Base-by-base conservation (phyloP, 2,113 vertebrate species). In the Rhadina sibilatrix region DNA sequence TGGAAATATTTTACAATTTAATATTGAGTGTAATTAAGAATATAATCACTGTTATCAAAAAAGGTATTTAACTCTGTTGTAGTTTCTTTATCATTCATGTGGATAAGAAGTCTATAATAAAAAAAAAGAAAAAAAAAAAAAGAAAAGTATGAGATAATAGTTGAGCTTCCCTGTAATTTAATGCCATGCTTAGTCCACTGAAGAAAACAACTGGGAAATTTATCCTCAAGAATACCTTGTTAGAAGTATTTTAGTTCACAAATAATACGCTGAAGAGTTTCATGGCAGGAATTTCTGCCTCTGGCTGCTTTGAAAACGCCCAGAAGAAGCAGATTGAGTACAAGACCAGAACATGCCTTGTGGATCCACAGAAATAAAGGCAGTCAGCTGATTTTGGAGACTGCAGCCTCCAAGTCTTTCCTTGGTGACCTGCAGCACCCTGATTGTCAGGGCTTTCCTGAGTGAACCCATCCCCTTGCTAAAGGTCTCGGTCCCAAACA, bases 31-130 rank as follows among this genome's bases (percentile, higher is more conserved):
- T 98, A 98, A 98, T 98, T 98, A 98, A 98, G 98, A 98, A 98
- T 98, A 98, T 98, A 98, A 99, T 98, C 98, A 98, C 98, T 98
- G 98, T 98, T 98, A 98, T 98, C 98, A 98, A 98, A 99, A 96
- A 99, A 99, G 98, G 98, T 99, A 99, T 99, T 99, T 99, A 99
- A 98, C 98, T 98, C 99, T 99, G 99, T 99, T 98, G 99, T 99
- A 99, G 98, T 99, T 99, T 99, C 98, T 99, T 98, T 99, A 99
- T 98, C 98, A 99, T 99, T 99, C 98, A 98, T 99, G 99, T 99
- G 99, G 98, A 99, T 98, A 99, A 98, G 98, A 99, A 98, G 97
- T 99, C 98, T 99, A 99, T 98, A 98, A 98, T 98, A 98, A 98
- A 97, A 94, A 91, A 85, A 98, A 40, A 40, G n/a, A n/a, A 11